Percentiles rank a stretch among this genome's conserved stretches.
Conservation (phyloP, 2,797 vertebrate genomes). For the Eulemur albifrons region DNA sequence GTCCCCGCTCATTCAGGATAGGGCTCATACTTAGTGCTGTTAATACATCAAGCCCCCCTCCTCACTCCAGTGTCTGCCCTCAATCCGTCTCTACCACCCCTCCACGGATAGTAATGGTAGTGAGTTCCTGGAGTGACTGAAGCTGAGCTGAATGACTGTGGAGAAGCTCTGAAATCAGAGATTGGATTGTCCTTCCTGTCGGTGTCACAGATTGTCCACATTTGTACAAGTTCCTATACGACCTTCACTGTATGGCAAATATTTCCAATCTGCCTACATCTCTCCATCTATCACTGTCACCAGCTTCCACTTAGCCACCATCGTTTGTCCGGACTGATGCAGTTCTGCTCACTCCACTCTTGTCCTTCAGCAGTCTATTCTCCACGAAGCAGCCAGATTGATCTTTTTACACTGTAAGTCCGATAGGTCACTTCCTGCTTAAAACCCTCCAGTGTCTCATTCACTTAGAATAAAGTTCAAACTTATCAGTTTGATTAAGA, state of each 20-base stretch:
- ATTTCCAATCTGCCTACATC: not conserved
- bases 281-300: not conserved
- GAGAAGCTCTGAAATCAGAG: not conserved
- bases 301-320: not conserved
- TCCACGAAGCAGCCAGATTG: not conserved
- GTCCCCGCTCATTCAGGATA: not conserved
- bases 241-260: not conserved
- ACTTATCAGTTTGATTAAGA: not conserved
- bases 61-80: not conserved
- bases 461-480: constrained; percentile 3
- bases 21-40: not conserved
- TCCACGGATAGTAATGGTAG: not conserved
- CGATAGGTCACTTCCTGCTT: not conserved
- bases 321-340: not conserved
- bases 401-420: not conserved
- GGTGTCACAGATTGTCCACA: not conserved
- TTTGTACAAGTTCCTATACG: not conserved
- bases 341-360: not conserved
- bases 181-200: not conserved
- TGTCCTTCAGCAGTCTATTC: not conserved
- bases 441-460: not conserved
- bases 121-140: not conserved
- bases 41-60: not conserved
- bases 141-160: not conserved
- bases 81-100: not conserved